Evolutionary conservation across 2,797 vertebrate genomes (phyloP), one percentile per base, ranked within the genome.

Genomic region (Pitangus sulphuratus): DNA sequence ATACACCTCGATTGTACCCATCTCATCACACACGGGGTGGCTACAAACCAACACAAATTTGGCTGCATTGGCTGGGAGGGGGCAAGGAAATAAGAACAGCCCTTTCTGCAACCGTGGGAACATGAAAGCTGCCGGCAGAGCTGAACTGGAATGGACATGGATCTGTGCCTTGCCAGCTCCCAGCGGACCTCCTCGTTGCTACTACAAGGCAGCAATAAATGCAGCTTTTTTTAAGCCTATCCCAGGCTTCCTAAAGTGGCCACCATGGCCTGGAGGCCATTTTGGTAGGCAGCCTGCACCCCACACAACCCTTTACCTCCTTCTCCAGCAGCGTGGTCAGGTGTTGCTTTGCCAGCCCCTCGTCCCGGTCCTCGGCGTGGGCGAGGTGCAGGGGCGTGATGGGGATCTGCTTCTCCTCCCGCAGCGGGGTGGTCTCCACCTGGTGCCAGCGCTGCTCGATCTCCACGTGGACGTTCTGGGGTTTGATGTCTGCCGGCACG

Each of bases 381-480:
- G 97, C 35, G 3, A 98, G 94, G 71, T 98, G 98, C 71, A 98
- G 79, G 8, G 98, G 98, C 2, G 97, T 89, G 50, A 99, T 99
- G 93, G 99, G 99, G 88, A 99, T 98, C 97, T 99, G 99, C 93
- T 99, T 99, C 97, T 99, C 99, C 89, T 99, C 99, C 65, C 99
- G 98, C 50, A 99, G 96, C 0, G 99, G 99, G 2, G 99, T 99
- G 18, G 98, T 99, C 98, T 99, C 99, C 93, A 99, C 99, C 93
- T 99, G 99, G 95, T 99, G 99, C 99, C 99, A 99, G 60, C 99
- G 98, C 88, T 99, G 99, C 95, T 99, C 99, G 0, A 99, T 99
- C 97, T 99, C 99, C 83, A 99, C 98, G 0, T 98, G 98, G 54
- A 99, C 99, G 0, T 98, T 98, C 81, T 98, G 98, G 0, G 97